Evolutionary conservation across 2,888 invertebrate species (phyloP).

Genomic region (Apamea monoglypha): DNA sequence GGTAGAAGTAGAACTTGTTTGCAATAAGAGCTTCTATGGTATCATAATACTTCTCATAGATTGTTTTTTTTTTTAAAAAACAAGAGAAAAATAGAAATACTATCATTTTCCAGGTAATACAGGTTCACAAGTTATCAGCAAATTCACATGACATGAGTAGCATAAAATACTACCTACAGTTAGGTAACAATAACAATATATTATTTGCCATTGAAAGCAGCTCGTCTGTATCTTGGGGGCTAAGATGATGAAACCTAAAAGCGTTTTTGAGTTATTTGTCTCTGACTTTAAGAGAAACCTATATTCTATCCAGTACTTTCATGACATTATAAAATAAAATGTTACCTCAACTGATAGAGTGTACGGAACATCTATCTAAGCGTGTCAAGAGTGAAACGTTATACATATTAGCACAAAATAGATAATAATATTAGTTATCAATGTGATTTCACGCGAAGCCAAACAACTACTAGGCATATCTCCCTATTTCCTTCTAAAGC

Average conservation of each 20-base stretch:
- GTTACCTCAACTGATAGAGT: not conserved
- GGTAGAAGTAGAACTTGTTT: slow-evolving; percentile 13
- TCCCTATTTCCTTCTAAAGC: slow-evolving; percentile 19
- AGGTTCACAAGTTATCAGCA: too few species aligned
- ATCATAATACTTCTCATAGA: not conserved
- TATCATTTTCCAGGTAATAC: too few species aligned
- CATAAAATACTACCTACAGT: too few species aligned
- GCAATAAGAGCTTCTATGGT: not conserved
- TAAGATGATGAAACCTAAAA: too few species aligned
- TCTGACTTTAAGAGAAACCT: not conserved
- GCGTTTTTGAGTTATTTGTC: not conserved
- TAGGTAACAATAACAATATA: too few species aligned
- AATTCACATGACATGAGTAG: too few species aligned
- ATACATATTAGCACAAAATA: not conserved
- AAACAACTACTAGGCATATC: not conserved
- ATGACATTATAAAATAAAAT: not conserved
- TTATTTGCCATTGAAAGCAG: too few species aligned
- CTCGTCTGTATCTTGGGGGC: too few species aligned
- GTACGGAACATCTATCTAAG: not conserved
- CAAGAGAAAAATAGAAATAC: too few species aligned
- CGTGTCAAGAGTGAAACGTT: not conserved
- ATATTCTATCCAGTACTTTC: not conserved
- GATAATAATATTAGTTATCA: not conserved
- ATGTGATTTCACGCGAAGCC: not conserved
- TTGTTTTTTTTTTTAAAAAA: not conserved